A percentile compares a stretch with the other conserved stretches of the same genome.
Evolutionary conservation across 2,113 vertebrate genomes (phyloP).

Genomic region (Neodon shergylaensis): DNA sequence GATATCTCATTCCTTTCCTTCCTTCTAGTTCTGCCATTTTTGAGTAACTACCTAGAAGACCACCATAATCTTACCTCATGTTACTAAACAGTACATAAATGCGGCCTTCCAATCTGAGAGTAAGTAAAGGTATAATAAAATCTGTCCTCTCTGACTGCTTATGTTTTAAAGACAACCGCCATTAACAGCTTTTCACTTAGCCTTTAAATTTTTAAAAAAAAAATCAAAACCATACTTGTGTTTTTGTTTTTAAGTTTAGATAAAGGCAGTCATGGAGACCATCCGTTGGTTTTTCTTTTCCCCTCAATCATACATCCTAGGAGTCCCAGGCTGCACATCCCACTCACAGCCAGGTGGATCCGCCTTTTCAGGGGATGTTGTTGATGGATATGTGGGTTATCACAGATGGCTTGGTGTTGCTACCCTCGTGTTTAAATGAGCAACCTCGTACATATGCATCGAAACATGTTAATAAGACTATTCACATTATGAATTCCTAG

Average conservation of each 20-base stretch:
- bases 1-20: background rate
- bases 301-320: background rate
- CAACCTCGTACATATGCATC: background rate
- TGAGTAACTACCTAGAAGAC: background rate
- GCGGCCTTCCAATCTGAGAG: background rate
- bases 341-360: background rate
- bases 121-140: background rate
- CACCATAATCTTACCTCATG: background rate
- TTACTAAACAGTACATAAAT: background rate
- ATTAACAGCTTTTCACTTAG: background rate
- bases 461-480: background rate
- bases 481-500: background rate
- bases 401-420: background rate
- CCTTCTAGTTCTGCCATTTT: background rate
- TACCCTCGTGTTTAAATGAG: background rate
- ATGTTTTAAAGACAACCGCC: background rate
- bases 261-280: background rate
- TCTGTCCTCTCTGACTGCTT: background rate
- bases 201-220: background rate
- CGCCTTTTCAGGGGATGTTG: background rate
- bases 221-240: background rate
- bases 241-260: conserved; percentile 2
- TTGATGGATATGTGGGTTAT: background rate
- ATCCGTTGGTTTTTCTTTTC: background rate
- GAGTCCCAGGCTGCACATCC: background rate